Base-by-base conservation (phyloP, 1,140 invertebrate genomes). In the Heliothis virescens region DNA sequence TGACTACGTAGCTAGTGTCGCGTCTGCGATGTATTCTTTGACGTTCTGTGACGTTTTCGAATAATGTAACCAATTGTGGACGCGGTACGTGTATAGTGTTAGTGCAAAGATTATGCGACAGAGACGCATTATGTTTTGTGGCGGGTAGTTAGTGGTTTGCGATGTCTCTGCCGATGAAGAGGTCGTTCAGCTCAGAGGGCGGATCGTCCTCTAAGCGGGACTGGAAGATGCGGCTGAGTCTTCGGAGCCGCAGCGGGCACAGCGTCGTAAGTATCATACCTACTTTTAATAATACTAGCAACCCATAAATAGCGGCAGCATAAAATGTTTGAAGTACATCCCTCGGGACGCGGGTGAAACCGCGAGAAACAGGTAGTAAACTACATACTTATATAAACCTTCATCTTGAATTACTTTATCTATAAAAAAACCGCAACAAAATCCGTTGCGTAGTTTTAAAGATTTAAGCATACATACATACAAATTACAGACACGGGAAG, bases 151-250 rank as follows among this genome's bases (percentile, higher is more conserved):
- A 78, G 26, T 48, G 21, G 73, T 67, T 50, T 16, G 18, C 18
- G 73, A 93, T 94, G 93, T 91, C 93, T 62, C n/a, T 65, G 74
- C 90, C 92, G 0, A 92, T 94, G 72, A 94, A 92, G 76, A 83
- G 91, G 1, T 94, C 92, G 18, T 87, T 91, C 47, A 94, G 93
- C 74, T 93, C 92, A 18, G 92, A 94, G 81, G 91, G 91, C 5
- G 90, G 90, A 3, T 77, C 83, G 15, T 63, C 90, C 29, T 83
- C 91, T 79, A 91, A 86, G 67, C 84, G 91, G 15, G 93, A 94
- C 72, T 94, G 92, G 92, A 94, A 92, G 85, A 91, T 89, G 90
- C 78, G 93, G 67, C 89, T 94, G 67, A 94, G 93, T 71, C 90
- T 94, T 12, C 87, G 93, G 10, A 94, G 89, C 81, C 91, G 93